phyloP scores from a whole-genome alignment of 2,797 vertebrate species.

The Pempheris klunzingeri region DNA sequence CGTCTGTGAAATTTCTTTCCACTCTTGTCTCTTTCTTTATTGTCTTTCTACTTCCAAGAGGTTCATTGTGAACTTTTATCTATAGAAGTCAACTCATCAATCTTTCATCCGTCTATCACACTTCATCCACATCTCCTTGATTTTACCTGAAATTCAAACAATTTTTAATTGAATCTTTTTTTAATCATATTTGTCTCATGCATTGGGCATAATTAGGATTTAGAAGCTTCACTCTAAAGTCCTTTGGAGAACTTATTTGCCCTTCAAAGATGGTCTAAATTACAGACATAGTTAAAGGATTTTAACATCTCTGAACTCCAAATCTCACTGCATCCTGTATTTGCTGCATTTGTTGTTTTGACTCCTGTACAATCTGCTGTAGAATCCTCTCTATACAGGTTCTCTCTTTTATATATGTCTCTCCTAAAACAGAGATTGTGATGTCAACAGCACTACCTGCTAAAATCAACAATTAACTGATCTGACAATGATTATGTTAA shows the following conservation, averaged over 20 bases:
- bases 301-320: background rate
- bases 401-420: background rate
- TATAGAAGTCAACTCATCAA: background rate
- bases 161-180: no score
- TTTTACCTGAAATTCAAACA: conserved; percentile 18
- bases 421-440: conserved; percentile 49
- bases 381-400: background rate
- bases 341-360: background rate
- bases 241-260: background rate
- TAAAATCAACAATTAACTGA: background rate
- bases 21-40: background rate
- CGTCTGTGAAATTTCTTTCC: conserved; percentile 8
- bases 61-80: conserved; percentile 8
- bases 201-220: background rate
- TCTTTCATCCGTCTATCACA: conserved; percentile 21
- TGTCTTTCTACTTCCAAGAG: background rate
- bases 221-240: background rate
- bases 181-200: background rate
- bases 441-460: background rate
- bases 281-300: background rate
- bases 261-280: background rate
- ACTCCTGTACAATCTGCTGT: background rate
- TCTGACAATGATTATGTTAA: background rate
- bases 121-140: no score
- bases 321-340: background rate